Percentiles rank a stretch among this genome's conserved stretches.
phyloP scores from a whole-genome alignment of 2,888 invertebrate species.

The Zootermopsis nevadensis region DNA sequence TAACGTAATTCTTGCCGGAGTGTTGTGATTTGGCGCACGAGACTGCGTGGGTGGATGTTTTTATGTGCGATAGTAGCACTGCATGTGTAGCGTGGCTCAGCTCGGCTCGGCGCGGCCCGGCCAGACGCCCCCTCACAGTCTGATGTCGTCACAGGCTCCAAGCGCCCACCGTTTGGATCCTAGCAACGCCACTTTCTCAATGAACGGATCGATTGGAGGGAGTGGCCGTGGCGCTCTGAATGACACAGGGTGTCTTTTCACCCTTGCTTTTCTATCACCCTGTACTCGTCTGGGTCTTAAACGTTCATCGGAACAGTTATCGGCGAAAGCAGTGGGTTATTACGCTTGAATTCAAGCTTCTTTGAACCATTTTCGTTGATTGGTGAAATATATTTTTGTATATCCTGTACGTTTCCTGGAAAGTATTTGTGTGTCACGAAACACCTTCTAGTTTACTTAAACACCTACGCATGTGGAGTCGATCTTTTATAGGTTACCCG shows the following conservation, averaged over 20 bases:
- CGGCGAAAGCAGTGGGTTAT: background rate
- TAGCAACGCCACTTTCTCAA: constrained; percentile 34
- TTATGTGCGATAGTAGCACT: background rate
- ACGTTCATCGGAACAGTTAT: no score
- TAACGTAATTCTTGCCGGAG: no score
- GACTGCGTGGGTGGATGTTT: background rate
- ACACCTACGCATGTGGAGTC: background rate
- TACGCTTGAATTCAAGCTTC: background rate
- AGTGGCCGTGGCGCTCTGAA: constrained; percentile 20
- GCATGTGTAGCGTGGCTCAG: constrained; percentile 28
- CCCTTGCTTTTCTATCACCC: background rate
- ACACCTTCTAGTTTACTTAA: background rate
- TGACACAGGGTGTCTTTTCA: constrained; percentile 30
- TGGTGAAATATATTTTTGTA: background rate
- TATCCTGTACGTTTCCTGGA: background rate
- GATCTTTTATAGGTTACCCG: background rate
- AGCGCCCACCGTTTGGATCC: background rate
- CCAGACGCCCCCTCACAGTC: constrained; percentile 29
- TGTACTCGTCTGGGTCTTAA: background rate
- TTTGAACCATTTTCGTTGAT: background rate
- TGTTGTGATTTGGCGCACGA: no score
- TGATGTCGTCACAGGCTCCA: constrained; percentile 2
- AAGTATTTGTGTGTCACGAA: background rate
- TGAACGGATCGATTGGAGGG: constrained; percentile 41
- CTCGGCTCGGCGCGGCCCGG: constrained; percentile 24